phyloP scores from a whole-genome alignment of 2,888 invertebrate species.

The Eupithecia inturbata region DNA sequence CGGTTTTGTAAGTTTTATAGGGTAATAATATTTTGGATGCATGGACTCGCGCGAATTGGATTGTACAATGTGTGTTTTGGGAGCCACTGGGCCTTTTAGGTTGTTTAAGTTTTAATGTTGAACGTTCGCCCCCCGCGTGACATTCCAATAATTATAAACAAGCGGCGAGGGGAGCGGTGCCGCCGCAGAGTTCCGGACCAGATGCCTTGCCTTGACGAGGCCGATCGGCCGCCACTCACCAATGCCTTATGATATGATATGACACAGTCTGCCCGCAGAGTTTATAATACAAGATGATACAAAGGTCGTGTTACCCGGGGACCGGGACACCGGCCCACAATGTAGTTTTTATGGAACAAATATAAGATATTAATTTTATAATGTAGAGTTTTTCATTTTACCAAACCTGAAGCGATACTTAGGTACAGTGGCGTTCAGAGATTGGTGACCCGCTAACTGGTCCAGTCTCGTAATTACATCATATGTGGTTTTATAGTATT shows the following conservation, averaged over 20 bases:
- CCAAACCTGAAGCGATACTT: background rate
- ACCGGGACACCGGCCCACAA: constrained; percentile 83
- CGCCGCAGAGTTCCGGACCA: constrained; percentile 63
- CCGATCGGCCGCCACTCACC: constrained; percentile 67
- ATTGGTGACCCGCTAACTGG: too few species aligned
- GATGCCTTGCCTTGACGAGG: constrained; percentile 76
- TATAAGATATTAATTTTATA: constrained; percentile 85
- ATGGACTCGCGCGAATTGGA: constrained; percentile 68
- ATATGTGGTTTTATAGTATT: too few species aligned
- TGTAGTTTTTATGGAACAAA: constrained; percentile 85
- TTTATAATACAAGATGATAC: constrained; percentile 84
- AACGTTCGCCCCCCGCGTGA: constrained; percentile 80
- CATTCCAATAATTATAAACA: constrained; percentile 82
- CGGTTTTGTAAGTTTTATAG: constrained; percentile 85
- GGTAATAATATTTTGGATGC: constrained; percentile 76
- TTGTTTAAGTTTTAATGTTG: constrained; percentile 69
- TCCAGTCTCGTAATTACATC: too few species aligned
- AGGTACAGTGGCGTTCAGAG: background rate
- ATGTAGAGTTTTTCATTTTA: constrained; percentile 73
- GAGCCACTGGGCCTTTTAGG: constrained; percentile 71
- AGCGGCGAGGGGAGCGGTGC: constrained; percentile 59
- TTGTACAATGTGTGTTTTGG: constrained; percentile 73
- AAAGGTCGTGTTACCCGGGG: constrained; percentile 84
- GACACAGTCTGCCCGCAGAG: constrained; percentile 84
- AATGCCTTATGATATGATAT: constrained; percentile 81